phyloP scores from a whole-genome alignment of 2,888 invertebrate genomes.

The Allacma fusca region DNA sequence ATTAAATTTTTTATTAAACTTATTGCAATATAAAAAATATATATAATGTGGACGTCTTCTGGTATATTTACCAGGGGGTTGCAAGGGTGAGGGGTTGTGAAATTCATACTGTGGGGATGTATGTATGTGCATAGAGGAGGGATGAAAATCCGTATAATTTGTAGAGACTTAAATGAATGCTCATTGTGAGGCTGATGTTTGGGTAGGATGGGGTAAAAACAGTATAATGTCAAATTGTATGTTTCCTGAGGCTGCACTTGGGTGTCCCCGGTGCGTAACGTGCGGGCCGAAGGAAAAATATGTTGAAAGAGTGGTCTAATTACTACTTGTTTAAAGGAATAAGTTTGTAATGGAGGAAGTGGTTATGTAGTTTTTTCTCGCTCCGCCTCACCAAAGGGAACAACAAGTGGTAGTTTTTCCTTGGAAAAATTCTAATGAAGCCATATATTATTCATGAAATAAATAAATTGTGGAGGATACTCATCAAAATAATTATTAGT shows the following conservation, averaged over 20 bases:
- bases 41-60: too few species aligned
- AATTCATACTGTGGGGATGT: too few species aligned
- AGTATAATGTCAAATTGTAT: too few species aligned
- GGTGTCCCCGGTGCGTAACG: constrained; percentile 12
- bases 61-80: too few species aligned
- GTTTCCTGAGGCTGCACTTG: not conserved
- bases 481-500: constrained; percentile 21
- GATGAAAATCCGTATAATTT: too few species aligned
- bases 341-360: constrained; percentile 8
- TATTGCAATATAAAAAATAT: too few species aligned
- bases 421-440: constrained; percentile 16
- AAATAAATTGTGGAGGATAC: constrained; percentile 17
- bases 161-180: too few species aligned
- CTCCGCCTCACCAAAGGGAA: not conserved
- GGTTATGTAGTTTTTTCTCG: not conserved
- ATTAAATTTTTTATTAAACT: too few species aligned
- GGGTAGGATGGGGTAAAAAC: too few species aligned
- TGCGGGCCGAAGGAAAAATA: not conserved
- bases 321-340: constrained; percentile 12
- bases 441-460: constrained; percentile 25
- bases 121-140: too few species aligned
- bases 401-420: not conserved
- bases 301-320: constrained; percentile 3
- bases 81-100: too few species aligned
- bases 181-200: too few species aligned